Evolutionary conservation across 2,797 vertebrate species (phyloP), one percentile per base, ranked within the genome.

Genomic region (Ctenochaetus hawaiiensis): DNA sequence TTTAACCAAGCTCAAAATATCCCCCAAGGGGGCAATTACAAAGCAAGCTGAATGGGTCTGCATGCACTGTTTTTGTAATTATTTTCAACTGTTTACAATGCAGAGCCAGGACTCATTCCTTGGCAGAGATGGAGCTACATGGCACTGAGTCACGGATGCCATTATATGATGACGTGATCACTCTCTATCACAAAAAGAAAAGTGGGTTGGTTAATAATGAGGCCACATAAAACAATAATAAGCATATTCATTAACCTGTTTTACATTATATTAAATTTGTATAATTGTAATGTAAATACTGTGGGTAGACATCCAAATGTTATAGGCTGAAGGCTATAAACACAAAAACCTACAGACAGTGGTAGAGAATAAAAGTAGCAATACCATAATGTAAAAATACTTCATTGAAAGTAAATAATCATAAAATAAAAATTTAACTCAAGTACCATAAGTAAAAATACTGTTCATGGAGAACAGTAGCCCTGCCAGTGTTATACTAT

Each of bases 1-100:
- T 83, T 88, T 70, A 84, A 82, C 71, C 72, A 62, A 85, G 75
- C 7, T 82, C 47, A 14, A 71, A 80, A 82, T 72, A 82, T 81
- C 66, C 67, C 81, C 75, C 26, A n/a, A 81, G 7, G 67, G 73
- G 26, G 34, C 49, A 79, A 75, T 88, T 83, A 82, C 17, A 75
- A 66, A 62, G 57, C 57, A 73, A 43, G 48, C 49, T 67, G 62
- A 80, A 67, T 73, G 41, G 20, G 26, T 69, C 57, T 72, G 23
- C 20, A 18, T 63, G 66, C 30, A 41, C 12, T 0, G 2, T 48
- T 74, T 78, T 66, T 26, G 30, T 44, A 72, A 85, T 83, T 75
- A 81, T 74, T 81, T 75, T 62, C 39, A 81, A 72, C 64, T 52
- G 58, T 69, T 87, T 62, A 62, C 41, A 70, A 58, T 69, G 17